A percentile compares a stretch with the other conserved stretches of the same genome.
Conservation (phyloP, 1,140 invertebrate species). For the Drosophila kurseongensis region DNA sequence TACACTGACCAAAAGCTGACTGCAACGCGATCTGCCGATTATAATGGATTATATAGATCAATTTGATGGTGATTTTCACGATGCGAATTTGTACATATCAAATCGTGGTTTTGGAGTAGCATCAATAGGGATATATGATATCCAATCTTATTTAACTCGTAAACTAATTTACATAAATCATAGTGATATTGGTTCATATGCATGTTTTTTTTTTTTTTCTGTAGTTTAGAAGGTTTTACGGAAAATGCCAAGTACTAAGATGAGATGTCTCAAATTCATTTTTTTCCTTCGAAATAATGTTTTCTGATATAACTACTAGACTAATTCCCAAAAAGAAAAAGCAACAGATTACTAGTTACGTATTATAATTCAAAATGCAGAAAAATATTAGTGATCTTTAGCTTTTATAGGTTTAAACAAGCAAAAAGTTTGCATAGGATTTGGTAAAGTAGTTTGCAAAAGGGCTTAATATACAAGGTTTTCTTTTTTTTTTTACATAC, state of each 20-base stretch:
- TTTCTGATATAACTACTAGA: background rate
- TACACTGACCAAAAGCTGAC: conserved; percentile 29
- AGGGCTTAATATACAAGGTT: background rate
- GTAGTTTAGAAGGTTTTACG: background rate
- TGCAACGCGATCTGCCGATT: background rate
- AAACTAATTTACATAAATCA: no score
- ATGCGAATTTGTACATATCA: no score
- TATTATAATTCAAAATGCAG: no score
- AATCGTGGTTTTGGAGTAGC: no score
- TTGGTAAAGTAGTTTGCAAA: background rate
- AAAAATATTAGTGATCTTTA: background rate
- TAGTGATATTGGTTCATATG: no score
- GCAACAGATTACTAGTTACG: no score
- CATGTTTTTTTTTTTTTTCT: background rate
- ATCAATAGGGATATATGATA: no score
- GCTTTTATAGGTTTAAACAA: background rate
- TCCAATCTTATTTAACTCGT: no score
- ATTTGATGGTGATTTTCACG: background rate
- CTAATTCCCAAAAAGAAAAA: background rate
- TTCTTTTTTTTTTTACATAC: background rate
- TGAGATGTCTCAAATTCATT: background rate
- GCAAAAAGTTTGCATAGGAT: no score
- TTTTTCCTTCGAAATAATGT: background rate
- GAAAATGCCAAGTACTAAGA: background rate
- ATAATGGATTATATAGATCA: background rate